phyloP scores from a whole-genome alignment of 2,888 invertebrate species.

The Hetaerina titia region DNA sequence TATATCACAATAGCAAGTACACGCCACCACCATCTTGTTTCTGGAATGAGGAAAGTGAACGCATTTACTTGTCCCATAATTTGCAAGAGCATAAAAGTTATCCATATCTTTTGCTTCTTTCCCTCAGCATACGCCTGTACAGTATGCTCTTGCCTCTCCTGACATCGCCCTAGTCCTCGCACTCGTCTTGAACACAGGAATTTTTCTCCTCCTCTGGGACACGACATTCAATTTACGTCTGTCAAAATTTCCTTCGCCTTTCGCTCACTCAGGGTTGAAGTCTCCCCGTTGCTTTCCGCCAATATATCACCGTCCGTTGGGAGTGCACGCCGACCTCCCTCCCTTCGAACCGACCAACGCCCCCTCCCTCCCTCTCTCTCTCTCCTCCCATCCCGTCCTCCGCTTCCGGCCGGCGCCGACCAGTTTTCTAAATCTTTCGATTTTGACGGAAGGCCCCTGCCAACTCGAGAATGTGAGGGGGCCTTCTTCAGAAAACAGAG shows the following conservation, averaged over 20 bases:
- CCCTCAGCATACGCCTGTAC: too few species aligned
- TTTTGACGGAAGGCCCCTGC: neutral
- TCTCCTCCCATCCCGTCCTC: neutral
- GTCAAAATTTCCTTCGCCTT: slow-evolving; percentile 46
- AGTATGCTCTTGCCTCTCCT: neutral
- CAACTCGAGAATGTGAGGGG: neutral
- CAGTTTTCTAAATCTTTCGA: slow-evolving; percentile 17
- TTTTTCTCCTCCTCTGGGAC: neutral
- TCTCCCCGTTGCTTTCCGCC: slow-evolving; percentile 12
- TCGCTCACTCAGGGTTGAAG: slow-evolving; percentile 20
- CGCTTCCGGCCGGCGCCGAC: neutral
- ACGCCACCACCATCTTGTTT: too few species aligned
- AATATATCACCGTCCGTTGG: slow-evolving; percentile 42
- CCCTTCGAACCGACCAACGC: neutral
- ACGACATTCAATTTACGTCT: slow-evolving; percentile 20
- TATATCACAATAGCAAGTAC: too few species aligned
- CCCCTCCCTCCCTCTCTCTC: neutral
- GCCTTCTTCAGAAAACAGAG: neutral
- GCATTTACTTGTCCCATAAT: too few species aligned
- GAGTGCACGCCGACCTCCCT: neutral
- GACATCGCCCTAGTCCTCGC: neutral
- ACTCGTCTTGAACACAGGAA: neutral
- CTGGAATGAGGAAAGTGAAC: too few species aligned
- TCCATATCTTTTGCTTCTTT: too few species aligned
- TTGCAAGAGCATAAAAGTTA: too few species aligned